These are phyloP conservation scores for Chaetodon trifasciatus DNA, from an alignment of 2,797 vertebrate species.

Conservation along the genomic window DNA sequence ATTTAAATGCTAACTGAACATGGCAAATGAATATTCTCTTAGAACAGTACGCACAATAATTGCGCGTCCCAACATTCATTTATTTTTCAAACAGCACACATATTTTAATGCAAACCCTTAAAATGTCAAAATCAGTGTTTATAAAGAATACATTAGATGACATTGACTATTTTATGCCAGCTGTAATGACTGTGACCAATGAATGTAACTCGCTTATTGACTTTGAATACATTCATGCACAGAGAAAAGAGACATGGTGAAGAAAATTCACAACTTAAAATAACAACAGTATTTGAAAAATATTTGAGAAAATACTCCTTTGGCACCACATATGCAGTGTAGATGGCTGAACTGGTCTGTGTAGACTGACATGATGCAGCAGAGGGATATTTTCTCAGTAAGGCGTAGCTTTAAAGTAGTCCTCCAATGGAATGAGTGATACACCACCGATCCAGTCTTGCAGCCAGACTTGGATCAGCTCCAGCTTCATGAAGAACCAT, in stretches of 20 bases:
- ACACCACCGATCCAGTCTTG: slow-evolving; percentile 85
- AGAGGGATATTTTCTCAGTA: slow-evolving; percentile 65
- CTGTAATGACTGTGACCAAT: slow-evolving; percentile 1
- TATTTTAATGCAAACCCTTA: slow-evolving; percentile 26
- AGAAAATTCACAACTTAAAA: slow-evolving; percentile 23
- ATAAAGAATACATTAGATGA: slow-evolving; percentile 30
- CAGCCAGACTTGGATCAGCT: slow-evolving; percentile 83
- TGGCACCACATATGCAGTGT: background rate
- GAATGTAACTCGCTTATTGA: slow-evolving; percentile 18
- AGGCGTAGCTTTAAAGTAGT: slow-evolving; percentile 85
- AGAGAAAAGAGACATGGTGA: background rate
- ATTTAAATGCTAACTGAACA: slow-evolving; percentile 5
- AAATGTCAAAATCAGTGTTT: slow-evolving; percentile 14
- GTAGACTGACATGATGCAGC: background rate
- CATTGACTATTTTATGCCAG: background rate
- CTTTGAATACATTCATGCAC: slow-evolving; percentile 60
- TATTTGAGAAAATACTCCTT: slow-evolving; percentile 1
- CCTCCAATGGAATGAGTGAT: slow-evolving; percentile 79
- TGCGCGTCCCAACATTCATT: slow-evolving; percentile 42
- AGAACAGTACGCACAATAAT: background rate
- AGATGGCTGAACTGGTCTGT: slow-evolving; percentile 29
- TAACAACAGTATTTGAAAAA: slow-evolving; percentile 4
- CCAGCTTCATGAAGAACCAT: slow-evolving; percentile 88
- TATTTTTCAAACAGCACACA: slow-evolving; percentile 40
- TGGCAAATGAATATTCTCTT: background rate